phyloP scores from a whole-genome alignment of 2,797 vertebrate genomes.

The Betta splendens region DNA sequence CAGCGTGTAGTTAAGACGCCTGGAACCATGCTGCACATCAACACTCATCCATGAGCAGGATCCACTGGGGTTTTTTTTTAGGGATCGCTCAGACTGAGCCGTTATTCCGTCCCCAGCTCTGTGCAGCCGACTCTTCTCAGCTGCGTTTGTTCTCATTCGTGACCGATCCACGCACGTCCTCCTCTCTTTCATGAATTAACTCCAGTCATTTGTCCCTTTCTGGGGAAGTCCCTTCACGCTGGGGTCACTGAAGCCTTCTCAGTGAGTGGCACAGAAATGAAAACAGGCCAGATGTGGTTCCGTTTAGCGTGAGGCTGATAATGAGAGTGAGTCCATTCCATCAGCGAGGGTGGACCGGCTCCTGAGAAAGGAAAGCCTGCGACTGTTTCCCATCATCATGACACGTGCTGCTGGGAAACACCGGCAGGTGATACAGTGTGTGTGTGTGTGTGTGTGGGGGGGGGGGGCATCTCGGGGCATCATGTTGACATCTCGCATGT shows the following conservation, averaged over 20 bases:
- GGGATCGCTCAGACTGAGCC: neutral
- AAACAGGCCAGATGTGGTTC: constrained; percentile 14
- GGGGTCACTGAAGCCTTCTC: constrained; percentile 7
- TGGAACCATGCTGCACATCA: neutral
- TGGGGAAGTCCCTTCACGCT: constrained; percentile 1
- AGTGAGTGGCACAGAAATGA: constrained; percentile 19
- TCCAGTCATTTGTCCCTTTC: constrained; percentile 55
- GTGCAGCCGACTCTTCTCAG: too few relatives aligned
- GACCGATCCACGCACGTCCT: constrained; percentile 37
- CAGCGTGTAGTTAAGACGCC: neutral
- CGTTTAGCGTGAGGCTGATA: constrained; percentile 25
- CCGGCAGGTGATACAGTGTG: neutral
- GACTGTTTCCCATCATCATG: constrained; percentile 58
- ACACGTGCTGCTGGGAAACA: constrained; percentile 32
- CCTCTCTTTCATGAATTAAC: constrained; percentile 44
- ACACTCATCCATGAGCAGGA: neutral
- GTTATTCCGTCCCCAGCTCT: constrained; percentile 11
- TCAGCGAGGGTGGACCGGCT: constrained; percentile 41
- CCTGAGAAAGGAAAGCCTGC: constrained; percentile 29
- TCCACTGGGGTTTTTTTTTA: constrained; percentile 9
- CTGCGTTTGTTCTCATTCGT: constrained; percentile 50
- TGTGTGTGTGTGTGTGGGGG: constrained; percentile 53
- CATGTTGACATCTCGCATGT: constrained; percentile 47
- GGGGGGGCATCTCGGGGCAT: too few relatives aligned
- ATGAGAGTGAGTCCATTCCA: constrained; percentile 19